Evolutionary conservation across 2,888 invertebrate genomes (phyloP).

Genomic region (Helobdella robusta): DNA sequence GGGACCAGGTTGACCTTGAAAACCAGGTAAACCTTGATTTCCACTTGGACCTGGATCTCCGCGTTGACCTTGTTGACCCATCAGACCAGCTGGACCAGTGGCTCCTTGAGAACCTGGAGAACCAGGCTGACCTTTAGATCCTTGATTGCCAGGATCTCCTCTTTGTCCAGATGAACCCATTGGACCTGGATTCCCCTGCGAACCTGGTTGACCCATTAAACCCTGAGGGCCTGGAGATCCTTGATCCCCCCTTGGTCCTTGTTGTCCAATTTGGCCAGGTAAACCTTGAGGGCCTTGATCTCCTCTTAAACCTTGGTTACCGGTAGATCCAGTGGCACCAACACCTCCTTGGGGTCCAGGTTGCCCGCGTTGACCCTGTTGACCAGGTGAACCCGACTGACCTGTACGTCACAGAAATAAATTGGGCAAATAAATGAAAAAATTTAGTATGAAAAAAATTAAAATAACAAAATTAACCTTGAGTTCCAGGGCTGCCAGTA

Average conservation of each 20-base stretch:
- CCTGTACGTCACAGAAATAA: conserved; percentile 17
- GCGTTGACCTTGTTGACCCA: conserved; percentile 23
- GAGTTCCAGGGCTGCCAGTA: conserved; percentile 14
- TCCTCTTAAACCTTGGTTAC: neutral
- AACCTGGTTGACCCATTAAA: neutral
- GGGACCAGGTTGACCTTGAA: neutral
- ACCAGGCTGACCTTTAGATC: neutral
- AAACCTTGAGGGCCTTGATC: neutral
- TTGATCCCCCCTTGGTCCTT: neutral
- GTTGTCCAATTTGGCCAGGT: neutral
- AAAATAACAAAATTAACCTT: neutral
- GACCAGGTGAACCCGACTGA: conserved; percentile 18
- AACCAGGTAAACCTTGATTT: conserved; percentile 8
- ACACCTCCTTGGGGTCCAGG: conserved; percentile 13
- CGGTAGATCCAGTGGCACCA: neutral
- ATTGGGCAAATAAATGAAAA: neutral
- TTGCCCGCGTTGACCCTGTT: conserved; percentile 24
- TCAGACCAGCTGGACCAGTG: conserved; percentile 12
- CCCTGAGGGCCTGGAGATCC: conserved; percentile 12
- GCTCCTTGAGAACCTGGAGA: neutral
- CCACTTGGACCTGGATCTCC: conserved; percentile 12
- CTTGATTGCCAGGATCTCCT: neutral
- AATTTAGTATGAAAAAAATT: neutral
- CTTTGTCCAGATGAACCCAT: neutral
- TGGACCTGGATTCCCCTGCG: neutral